phyloP scores from a whole-genome alignment of 2,888 invertebrate genomes.

The Mantis religiosa region DNA sequence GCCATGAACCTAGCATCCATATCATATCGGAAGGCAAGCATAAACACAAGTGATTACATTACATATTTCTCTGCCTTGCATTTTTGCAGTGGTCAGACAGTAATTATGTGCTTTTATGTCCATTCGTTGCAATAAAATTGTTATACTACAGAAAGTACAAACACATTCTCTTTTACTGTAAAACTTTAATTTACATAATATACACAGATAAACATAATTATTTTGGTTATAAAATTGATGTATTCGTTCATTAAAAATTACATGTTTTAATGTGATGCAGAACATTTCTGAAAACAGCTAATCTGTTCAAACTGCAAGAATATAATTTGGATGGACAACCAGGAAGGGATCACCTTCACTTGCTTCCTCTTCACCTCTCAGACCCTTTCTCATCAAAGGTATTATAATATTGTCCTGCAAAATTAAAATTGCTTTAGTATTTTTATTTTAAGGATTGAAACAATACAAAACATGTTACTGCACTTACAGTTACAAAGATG shows the following conservation, averaged over 20 bases:
- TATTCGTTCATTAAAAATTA: not conserved
- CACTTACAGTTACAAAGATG: too few species aligned
- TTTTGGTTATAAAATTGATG: not conserved
- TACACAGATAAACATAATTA: not conserved
- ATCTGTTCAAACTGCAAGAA: constrained; percentile 55
- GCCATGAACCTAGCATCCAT: too few species aligned
- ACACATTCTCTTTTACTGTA: not conserved
- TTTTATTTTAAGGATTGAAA: constrained; percentile 1
- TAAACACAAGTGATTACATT: too few species aligned
- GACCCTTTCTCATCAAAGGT: constrained; percentile 59
- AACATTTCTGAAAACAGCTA: not conserved
- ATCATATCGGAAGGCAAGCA: too few species aligned
- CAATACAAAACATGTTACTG: not conserved
- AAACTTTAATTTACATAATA: not conserved
- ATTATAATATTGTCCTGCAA: constrained; percentile 80
- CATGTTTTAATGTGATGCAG: not conserved
- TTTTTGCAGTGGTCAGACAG: too few species aligned
- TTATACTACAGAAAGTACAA: too few species aligned
- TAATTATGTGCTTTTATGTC: too few species aligned
- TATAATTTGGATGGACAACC: constrained; percentile 95
- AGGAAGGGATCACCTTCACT: constrained; percentile 74
- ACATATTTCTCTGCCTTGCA: too few species aligned
- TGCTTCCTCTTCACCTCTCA: constrained; percentile 41
- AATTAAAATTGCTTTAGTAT: constrained; percentile 28
- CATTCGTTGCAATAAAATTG: too few species aligned